Conservation (phyloP, 2,113 vertebrate genomes). For the Opisthocomus hoazin region DNA sequence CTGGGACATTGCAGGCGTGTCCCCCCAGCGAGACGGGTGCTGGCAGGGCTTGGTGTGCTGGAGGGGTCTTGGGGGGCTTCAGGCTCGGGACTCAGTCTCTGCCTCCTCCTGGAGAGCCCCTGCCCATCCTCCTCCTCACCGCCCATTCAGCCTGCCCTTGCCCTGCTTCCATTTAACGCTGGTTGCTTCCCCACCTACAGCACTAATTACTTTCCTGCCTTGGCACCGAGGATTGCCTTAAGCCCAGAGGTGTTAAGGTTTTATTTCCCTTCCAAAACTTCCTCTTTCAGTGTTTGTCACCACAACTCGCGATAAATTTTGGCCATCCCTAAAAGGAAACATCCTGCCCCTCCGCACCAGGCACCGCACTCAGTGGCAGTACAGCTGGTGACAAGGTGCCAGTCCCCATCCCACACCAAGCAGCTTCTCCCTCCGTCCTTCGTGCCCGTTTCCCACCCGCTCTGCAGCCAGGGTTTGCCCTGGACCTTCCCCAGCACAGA, state of each 20-base stretch:
- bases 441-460: neutral
- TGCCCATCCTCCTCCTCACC: neutral
- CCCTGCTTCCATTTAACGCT: neutral
- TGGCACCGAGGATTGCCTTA: neutral
- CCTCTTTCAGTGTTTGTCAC: neutral
- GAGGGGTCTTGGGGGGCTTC: neutral
- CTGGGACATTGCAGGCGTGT: neutral
- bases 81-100: neutral
- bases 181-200: neutral
- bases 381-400: neutral
- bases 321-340: neutral
- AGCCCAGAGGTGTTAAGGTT: neutral
- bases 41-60: neutral
- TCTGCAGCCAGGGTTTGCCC: neutral
- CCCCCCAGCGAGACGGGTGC: fast-evolving
- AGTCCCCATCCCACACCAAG: fast-evolving
- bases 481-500: neutral
- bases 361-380: fast-evolving
- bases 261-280: constrained; percentile 30
- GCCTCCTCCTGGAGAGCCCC: neutral
- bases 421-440: neutral
- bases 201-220: constrained; percentile 10
- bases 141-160: neutral
- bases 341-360: neutral
- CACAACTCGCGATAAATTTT: neutral